These are phyloP conservation scores for Varecia variegata DNA, from an alignment of 2,797 vertebrate species.

Conservation along the genomic window DNA sequence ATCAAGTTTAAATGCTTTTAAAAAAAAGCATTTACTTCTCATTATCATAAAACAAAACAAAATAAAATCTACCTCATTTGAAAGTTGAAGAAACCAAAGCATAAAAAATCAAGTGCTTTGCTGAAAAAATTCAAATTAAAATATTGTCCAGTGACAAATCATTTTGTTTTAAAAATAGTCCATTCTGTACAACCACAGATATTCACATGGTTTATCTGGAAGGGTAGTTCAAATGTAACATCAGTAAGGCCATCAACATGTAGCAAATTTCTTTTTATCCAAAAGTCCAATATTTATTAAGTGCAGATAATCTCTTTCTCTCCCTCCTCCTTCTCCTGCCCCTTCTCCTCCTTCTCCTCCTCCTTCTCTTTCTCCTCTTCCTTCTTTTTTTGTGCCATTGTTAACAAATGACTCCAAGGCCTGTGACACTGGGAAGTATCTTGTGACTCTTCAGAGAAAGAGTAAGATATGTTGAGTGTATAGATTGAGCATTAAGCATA, in stretches of 20 bases:
- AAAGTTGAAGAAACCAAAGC: constrained; percentile 20
- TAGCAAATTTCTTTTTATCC: background rate
- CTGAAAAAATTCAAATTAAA: constrained; percentile 43
- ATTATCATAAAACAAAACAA: constrained; percentile 51
- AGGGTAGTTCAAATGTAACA: background rate
- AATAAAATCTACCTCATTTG: constrained; percentile 21
- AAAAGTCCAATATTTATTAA: constrained; percentile 38
- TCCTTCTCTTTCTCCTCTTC: background rate
- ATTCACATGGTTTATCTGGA: background rate
- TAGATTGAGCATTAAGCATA: background rate
- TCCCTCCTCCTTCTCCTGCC: background rate
- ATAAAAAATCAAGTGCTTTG: background rate
- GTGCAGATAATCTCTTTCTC: background rate
- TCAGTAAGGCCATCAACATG: background rate
- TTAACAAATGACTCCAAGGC: background rate
- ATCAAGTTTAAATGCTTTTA: too few species aligned
- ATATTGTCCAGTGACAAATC: background rate
- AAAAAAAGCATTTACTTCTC: constrained; percentile 42
- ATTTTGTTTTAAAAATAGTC: constrained; percentile 26
- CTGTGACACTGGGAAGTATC: background rate
- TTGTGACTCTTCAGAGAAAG: constrained; percentile 45
- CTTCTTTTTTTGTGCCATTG: background rate
- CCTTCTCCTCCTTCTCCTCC: background rate
- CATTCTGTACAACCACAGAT: background rate
- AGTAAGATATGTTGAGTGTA: background rate